These are phyloP conservation scores for Strigamia maritima DNA, from an alignment of 2,888 invertebrate species.

Conservation along the genomic window DNA sequence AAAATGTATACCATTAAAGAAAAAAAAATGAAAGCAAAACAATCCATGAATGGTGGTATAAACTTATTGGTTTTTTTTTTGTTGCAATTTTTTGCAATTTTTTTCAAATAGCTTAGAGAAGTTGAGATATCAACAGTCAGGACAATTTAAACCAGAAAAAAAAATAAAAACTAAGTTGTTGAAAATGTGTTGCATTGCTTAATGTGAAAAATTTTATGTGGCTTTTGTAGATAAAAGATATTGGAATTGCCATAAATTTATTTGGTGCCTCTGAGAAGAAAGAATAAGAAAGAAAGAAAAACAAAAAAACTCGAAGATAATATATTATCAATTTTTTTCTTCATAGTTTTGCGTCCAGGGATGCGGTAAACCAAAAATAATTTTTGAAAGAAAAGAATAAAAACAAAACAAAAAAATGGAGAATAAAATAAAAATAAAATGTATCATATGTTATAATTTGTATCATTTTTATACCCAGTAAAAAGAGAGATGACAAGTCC, in stretches of 20 bases:
- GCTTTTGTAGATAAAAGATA: not conserved
- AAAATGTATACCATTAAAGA: not conserved
- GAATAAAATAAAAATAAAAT: constrained; percentile 7
- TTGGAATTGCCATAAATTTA: not conserved
- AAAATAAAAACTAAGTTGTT: not conserved
- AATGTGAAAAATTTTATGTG: not conserved
- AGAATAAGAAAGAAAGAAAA: constrained; percentile 7
- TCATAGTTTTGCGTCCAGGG: not conserved
- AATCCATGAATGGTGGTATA: not conserved
- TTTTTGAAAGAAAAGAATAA: not conserved
- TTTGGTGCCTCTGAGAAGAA: not conserved
- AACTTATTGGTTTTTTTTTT: not conserved
- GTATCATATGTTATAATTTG: constrained; percentile 36
- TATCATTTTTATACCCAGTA: constrained; percentile 35
- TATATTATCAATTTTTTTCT: not conserved
- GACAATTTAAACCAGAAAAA: not conserved
- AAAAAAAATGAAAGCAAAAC: not conserved
- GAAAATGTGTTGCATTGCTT: not conserved
- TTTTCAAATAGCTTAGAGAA: not conserved
- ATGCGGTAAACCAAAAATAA: not conserved
- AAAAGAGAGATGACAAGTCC: constrained; percentile 5
- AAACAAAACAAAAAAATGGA: not conserved
- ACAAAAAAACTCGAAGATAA: not conserved
- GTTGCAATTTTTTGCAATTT: not conserved
- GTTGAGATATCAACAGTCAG: not conserved